Evolutionary conservation across 2,113 vertebrate species (phyloP).

Genomic region (Oncorhynchus kisutch): DNA sequence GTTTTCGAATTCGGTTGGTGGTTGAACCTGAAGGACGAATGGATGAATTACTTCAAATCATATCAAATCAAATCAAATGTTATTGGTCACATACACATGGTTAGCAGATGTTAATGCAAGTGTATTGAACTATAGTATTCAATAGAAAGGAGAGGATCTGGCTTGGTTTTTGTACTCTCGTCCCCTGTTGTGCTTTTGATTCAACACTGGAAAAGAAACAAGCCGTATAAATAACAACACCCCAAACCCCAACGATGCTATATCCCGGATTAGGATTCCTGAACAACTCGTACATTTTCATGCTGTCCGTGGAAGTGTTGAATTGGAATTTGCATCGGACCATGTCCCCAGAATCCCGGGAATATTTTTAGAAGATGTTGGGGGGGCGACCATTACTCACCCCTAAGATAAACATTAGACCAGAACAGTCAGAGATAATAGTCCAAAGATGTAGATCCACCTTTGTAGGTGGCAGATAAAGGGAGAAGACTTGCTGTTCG

Average conservation of each 20-base stretch:
- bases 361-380: conserved; percentile 37
- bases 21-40: background rate
- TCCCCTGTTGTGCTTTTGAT: background rate
- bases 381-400: conserved; percentile 54
- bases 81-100: no score
- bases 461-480: conserved; percentile 53
- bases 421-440: conserved; percentile 55
- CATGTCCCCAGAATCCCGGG: conserved; percentile 9
- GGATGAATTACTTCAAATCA: background rate
- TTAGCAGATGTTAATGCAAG: no score
- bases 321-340: conserved; percentile 40
- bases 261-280: conserved; percentile 23
- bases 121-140: background rate
- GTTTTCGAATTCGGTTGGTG: background rate
- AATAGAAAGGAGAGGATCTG: background rate
- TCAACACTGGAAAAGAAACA: background rate
- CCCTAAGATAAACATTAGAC: conserved; percentile 62
- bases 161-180: background rate
- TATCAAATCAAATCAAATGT: no score
- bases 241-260: conserved; percentile 9
- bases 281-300: conserved; percentile 23
- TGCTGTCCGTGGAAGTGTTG: conserved; percentile 10
- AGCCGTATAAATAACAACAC: conserved; percentile 5
- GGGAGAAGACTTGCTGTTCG: conserved; percentile 41
- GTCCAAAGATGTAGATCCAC: conserved; percentile 56